Percentiles rank a stretch among this genome's conserved stretches.
phyloP scores from a whole-genome alignment of 2,797 vertebrate genomes.

The Paramormyrops hopkinsi region DNA sequence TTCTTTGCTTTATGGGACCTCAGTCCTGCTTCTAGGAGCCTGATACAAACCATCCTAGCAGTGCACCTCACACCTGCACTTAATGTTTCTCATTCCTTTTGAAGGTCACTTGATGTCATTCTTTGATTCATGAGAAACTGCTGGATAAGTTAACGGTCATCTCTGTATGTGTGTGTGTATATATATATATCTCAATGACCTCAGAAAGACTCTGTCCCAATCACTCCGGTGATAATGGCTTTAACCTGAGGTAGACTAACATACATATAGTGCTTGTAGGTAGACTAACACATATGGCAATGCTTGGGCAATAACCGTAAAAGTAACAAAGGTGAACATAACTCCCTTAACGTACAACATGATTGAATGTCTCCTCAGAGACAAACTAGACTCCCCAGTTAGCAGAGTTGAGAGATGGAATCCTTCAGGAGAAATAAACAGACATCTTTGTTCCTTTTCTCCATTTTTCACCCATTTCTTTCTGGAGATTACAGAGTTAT shows the following conservation, averaged over 20 bases:
- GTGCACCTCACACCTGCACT: background rate
- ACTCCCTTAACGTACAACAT: background rate
- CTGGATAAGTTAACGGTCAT: background rate
- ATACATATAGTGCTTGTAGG: background rate
- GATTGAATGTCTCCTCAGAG: constrained; percentile 6
- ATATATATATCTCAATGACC: background rate
- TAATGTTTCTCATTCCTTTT: background rate
- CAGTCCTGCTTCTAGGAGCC: background rate
- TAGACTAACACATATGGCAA: background rate
- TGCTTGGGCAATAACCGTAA: background rate
- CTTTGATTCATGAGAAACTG: background rate
- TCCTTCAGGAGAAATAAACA: background rate
- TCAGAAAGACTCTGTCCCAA: background rate
- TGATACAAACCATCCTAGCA: background rate
- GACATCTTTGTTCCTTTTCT: background rate
- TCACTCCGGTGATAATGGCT: background rate
- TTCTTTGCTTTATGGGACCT: background rate
- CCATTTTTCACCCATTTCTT: background rate
- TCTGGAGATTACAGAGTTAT: constrained; percentile 12
- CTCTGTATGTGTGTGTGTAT: background rate
- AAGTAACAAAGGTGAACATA: background rate
- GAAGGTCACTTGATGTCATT: background rate
- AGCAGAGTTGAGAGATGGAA: background rate
- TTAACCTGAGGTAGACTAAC: constrained; percentile 18
- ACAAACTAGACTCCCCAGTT: constrained; percentile 8